phyloP scores from a whole-genome alignment of 2,797 vertebrate species.

The Gorsachius magnificus region DNA sequence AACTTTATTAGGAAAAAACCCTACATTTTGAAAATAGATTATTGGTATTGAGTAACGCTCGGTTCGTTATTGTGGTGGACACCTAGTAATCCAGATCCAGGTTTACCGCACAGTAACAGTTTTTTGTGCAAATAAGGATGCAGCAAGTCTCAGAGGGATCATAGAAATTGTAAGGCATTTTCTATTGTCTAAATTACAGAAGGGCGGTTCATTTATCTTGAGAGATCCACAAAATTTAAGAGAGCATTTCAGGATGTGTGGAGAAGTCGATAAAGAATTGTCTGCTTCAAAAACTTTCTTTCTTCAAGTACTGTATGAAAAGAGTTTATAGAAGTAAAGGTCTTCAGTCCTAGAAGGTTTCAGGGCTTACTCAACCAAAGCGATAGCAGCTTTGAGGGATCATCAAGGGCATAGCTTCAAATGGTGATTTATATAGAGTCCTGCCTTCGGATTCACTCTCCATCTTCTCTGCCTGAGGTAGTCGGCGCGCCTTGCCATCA shows the following conservation, averaged over 20 bases:
- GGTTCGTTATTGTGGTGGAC: not conserved
- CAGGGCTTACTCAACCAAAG: constrained; percentile 18
- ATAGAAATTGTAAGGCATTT: not conserved
- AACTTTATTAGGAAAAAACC: not conserved
- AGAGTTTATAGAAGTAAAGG: not conserved
- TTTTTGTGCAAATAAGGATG: not conserved
- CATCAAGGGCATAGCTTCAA: constrained; percentile 12
- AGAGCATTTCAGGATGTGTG: not conserved
- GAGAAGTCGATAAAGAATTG: not conserved
- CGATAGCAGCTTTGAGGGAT: constrained; percentile 12
- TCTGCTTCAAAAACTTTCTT: constrained; percentile 20
- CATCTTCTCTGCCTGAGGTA: not conserved
- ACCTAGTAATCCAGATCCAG: not conserved
- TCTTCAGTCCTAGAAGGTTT: constrained; percentile 25
- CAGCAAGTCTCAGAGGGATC: not conserved
- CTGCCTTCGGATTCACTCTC: not conserved
- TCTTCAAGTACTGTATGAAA: not conserved
- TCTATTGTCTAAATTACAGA: not conserved
- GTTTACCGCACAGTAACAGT: not conserved
- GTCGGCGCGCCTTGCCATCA: not conserved
- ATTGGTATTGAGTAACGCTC: not conserved
- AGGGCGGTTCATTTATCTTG: not conserved
- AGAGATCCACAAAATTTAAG: not conserved
- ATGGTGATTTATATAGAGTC: not conserved
- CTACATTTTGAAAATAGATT: not conserved